These are phyloP conservation scores for Heterodera filipjevi DNA, from an alignment of 2,888 invertebrate species.

Conservation along the genomic window DNA sequence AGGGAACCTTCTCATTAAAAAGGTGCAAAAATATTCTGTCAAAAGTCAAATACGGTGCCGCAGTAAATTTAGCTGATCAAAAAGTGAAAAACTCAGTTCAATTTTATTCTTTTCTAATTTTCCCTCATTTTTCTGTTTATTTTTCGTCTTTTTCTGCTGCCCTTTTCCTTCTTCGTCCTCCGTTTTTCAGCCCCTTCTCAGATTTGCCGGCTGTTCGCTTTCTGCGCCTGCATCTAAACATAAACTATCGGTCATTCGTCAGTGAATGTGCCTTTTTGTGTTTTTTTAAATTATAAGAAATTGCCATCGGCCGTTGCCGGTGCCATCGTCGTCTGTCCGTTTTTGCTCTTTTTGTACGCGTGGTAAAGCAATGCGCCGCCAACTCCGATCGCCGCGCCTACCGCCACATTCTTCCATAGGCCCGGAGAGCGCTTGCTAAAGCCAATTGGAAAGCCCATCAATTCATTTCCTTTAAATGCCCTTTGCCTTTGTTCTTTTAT, in stretches of 20 bases:
- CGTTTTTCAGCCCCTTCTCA: not conserved
- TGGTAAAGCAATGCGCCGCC: slow-evolving; percentile 4
- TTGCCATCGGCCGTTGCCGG: not conserved
- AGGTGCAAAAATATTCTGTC: too few relatives aligned
- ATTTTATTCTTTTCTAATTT: too few relatives aligned
- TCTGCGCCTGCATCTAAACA: not conserved
- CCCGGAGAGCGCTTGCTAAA: not conserved
- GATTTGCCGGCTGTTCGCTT: not conserved
- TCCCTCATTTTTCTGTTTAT: not conserved
- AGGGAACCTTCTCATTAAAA: too few relatives aligned
- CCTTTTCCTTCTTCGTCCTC: not conserved
- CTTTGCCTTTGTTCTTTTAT: too few relatives aligned
- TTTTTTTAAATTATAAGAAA: slow-evolving; percentile 2
- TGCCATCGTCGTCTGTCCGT: not conserved
- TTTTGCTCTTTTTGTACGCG: slow-evolving; percentile 6
- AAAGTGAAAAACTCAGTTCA: too few relatives aligned
- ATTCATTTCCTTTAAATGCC: not conserved
- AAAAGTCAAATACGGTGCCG: too few relatives aligned
- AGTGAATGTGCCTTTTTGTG: not conserved
- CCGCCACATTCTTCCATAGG: slow-evolving; percentile 6
- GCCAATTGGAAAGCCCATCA: not conserved
- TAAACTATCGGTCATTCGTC: not conserved
- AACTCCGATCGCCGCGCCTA: not conserved
- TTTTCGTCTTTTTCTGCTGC: not conserved
- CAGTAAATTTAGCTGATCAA: too few relatives aligned